Base-by-base conservation (phyloP, 1,140 invertebrate species). In the Bacillus rossius region DNA sequence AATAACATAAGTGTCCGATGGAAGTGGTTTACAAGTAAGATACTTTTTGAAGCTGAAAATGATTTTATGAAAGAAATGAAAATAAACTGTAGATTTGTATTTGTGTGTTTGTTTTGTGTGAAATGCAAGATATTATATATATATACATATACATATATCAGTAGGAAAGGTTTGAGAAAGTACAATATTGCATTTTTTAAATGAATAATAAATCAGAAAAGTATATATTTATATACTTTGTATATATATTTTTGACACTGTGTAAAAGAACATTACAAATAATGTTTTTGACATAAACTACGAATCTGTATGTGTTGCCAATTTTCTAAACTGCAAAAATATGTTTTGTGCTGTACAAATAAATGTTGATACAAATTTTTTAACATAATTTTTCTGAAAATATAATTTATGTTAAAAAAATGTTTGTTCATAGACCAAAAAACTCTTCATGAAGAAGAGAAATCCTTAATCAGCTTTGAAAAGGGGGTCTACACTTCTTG, bases 211-310 rank as follows among this genome's bases (percentile, higher is more conserved):
- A 48, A 41, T 53, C 42, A 43, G 34, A 37, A 59, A 59, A 59
- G 51, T 54, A 54, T 59, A 53, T 59, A 59, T 59, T 53, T 59
- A 59, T 53, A 59, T 59, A 59, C 57, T 59, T 59, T 59, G 57
- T 59, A 59, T 53, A 59, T 59, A 59, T 59, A 59, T 59, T 59
- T 59, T 59, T 59, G 57, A 59, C 57, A 59, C 57, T 59, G 47
- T 59, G 45, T 57, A 55, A 55, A 55, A 22, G 43, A 23, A 20
- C 41, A 55, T 40, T 55, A 41, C 42, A 55, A 55, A 55, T 55
- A 55, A 42, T 42, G 43, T 55, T 55, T 50, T 55, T 55, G 53
- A 55, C 43, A 42, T 42, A 37, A 54, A 42, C 43, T 55, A 40
- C 41, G 25, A 55, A 23, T 55, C 53, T 59, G 26, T 59, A 34